These are phyloP conservation scores for Drosophila tripunctata DNA, from an alignment of 2,888 invertebrate genomes.

Conservation along the genomic window DNA sequence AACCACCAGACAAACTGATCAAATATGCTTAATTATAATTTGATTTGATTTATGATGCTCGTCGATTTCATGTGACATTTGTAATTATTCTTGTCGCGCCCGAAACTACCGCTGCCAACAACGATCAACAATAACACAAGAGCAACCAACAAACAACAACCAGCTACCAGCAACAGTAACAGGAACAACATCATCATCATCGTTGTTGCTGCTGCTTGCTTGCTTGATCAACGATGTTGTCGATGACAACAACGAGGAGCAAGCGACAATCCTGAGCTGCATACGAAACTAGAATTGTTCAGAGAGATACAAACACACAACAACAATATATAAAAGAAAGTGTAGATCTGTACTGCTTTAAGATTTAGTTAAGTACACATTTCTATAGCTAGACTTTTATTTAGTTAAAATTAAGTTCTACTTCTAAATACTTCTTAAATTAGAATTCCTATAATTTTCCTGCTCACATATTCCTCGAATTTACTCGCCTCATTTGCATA, in stretches of 20 bases:
- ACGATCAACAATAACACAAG: constrained; percentile 67
- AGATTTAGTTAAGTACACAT: no score
- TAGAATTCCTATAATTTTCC: background rate
- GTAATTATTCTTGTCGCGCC: constrained; percentile 84
- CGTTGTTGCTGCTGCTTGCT: constrained; percentile 25
- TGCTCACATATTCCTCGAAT: no score
- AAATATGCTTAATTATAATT: constrained; percentile 81
- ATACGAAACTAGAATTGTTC: constrained; percentile 66
- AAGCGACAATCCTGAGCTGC: constrained; percentile 79
- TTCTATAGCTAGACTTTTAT: no score
- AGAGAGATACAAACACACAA: constrained; percentile 8
- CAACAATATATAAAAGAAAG: background rate
- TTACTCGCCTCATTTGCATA: background rate
- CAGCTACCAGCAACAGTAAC: constrained; percentile 20
- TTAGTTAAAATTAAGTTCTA: no score
- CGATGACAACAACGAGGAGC: constrained; percentile 75
- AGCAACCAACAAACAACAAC: constrained; percentile 22
- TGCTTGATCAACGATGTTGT: constrained; percentile 79
- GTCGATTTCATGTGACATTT: constrained; percentile 82
- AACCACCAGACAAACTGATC: constrained; percentile 63
- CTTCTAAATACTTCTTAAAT: no score
- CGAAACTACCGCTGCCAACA: constrained; percentile 56
- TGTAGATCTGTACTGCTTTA: constrained; percentile 13
- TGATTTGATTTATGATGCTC: constrained; percentile 83
- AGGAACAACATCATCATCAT: constrained; percentile 49